Evolutionary conservation across 1,140 invertebrate genomes (phyloP).

Genomic region (Conus ventricosus): DNA sequence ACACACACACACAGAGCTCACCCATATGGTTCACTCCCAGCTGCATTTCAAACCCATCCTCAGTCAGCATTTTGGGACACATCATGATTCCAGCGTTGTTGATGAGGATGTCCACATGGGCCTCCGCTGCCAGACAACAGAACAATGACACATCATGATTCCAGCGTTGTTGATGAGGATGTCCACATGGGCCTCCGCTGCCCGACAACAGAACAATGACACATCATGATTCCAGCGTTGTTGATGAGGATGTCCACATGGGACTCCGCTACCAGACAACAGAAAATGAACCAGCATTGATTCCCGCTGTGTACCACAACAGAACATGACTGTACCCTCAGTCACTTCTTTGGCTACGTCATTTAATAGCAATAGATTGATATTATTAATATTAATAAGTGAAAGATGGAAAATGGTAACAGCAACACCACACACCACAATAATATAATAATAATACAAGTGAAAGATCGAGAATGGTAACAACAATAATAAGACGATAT

Average conservation of each 20-base stretch:
- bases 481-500: no score
- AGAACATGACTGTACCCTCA: not conserved
- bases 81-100: slow-evolving; percentile 87
- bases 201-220: slow-evolving; percentile 47
- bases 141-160: slow-evolving; percentile 77
- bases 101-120: slow-evolving; percentile 78
- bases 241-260: slow-evolving; percentile 81
- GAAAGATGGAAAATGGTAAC: no score
- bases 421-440: no score
- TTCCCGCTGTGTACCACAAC: no score
- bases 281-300: not conserved
- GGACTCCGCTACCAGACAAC: slow-evolving; percentile 67
- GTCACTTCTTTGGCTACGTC: no score
- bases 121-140: slow-evolving; percentile 67
- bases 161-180: slow-evolving; percentile 89
- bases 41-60: slow-evolving; percentile 76
- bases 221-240: slow-evolving; percentile 84
- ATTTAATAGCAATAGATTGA: no score
- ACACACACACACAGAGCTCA: slow-evolving; percentile 35
- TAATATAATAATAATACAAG: no score
- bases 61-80: slow-evolving; percentile 65
- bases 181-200: slow-evolving; percentile 71
- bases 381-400: no score
- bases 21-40: slow-evolving; percentile 76
- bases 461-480: no score